phyloP scores from a whole-genome alignment of 2,797 vertebrate species.

The Echeneis naucrates region DNA sequence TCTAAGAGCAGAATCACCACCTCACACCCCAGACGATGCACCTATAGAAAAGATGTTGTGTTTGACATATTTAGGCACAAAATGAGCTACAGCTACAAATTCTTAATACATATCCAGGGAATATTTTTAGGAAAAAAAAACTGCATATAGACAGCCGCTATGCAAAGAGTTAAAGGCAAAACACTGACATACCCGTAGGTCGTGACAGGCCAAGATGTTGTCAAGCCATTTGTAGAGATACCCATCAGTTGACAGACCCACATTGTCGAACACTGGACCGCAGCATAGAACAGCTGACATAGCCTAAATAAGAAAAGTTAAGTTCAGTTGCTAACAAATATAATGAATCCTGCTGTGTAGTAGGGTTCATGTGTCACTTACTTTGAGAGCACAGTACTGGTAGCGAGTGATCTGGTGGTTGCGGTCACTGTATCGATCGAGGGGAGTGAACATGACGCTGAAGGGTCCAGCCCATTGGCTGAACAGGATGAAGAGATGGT shows the following conservation, averaged over 20 bases:
- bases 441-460: conserved; percentile 98
- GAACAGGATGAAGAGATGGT: conserved; percentile 98
- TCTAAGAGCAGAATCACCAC: conserved; percentile 96
- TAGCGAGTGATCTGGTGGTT: conserved; percentile 99
- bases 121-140: not conserved
- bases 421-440: conserved; percentile 98
- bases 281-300: conserved; percentile 99
- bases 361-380: conserved; percentile 55
- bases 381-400: conserved; percentile 98
- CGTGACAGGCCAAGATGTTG: conserved; percentile 98
- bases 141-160: not conserved
- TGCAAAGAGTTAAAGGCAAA: not conserved
- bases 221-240: conserved; percentile 99
- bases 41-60: conserved; percentile 78
- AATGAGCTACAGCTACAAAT: not conserved
- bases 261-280: conserved; percentile 98
- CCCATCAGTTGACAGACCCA: conserved; percentile 96
- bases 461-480: conserved; percentile 99
- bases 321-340: not conserved
- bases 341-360: not conserved
- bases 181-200: conserved; percentile 89
- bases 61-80: not conserved
- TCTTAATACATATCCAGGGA: too few species aligned
- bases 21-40: conserved; percentile 97
- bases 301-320: conserved; percentile 81